These are phyloP conservation scores for Cacoxenus indagator DNA, from an alignment of 2,888 invertebrate species.

Conservation along the genomic window DNA sequence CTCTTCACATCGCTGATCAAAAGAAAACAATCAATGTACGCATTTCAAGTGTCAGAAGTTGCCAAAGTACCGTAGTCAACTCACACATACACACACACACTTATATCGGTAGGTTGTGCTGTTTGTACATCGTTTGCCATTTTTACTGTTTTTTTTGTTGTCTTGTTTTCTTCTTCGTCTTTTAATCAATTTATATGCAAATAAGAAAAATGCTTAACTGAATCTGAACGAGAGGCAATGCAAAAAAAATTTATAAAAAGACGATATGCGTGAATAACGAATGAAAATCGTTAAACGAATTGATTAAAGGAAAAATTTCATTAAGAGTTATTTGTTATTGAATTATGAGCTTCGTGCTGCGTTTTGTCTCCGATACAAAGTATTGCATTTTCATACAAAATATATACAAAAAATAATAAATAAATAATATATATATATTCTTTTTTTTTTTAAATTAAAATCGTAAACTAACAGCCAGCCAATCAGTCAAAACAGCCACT, in stretches of 20 bases:
- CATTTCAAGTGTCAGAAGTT: constrained; percentile 65
- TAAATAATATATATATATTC: no score
- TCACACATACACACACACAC: constrained; percentile 30
- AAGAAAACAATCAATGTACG: constrained; percentile 63
- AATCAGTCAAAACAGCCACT: constrained; percentile 33
- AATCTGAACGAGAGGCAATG: constrained; percentile 47
- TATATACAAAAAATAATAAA: constrained; percentile 39
- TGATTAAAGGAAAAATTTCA: constrained; percentile 41
- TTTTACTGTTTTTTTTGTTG: constrained; percentile 11
- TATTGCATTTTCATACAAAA: constrained; percentile 34
- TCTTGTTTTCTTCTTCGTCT: constrained; percentile 49
- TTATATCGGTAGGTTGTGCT: constrained; percentile 36
- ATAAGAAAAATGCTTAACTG: constrained; percentile 63
- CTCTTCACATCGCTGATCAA: constrained; percentile 67
- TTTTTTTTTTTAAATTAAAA: no score
- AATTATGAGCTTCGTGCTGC: constrained; percentile 37
- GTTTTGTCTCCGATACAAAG: neutral
- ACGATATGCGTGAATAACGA: constrained; percentile 22
- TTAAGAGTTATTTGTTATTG: constrained; percentile 41
- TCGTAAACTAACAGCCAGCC: neutral
- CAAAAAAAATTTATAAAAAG: neutral
- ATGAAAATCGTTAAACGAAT: constrained; percentile 29
- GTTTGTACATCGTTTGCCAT: constrained; percentile 18
- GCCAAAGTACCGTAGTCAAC: constrained; percentile 39
- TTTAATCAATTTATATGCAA: constrained; percentile 67